Conservation (phyloP, 1,140 invertebrate genomes). For the Drosophila setifemur region DNA sequence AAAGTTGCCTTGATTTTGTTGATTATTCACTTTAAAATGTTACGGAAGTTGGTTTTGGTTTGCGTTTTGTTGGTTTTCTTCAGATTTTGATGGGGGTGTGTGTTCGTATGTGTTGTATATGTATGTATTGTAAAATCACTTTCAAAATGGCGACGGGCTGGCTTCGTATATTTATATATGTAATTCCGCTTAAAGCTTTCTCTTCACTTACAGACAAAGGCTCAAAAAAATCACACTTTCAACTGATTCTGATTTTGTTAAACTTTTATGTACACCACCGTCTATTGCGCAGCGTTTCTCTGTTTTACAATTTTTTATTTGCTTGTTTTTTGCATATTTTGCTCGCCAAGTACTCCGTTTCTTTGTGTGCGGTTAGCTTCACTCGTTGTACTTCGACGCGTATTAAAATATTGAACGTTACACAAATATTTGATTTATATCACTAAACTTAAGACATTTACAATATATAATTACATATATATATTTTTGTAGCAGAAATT, state of each 20-base stretch:
- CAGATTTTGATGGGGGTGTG: slow-evolving; percentile 43
- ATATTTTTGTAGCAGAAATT: slow-evolving; percentile 77
- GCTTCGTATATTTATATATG: slow-evolving; percentile 68
- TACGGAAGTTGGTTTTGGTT: slow-evolving; percentile 47
- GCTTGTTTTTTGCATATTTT: slow-evolving; percentile 23
- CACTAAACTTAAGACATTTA: slow-evolving; percentile 78
- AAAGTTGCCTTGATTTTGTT: slow-evolving; percentile 61
- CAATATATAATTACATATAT: slow-evolving; percentile 80
- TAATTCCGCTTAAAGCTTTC: slow-evolving; percentile 79
- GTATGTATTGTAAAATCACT: slow-evolving; percentile 72
- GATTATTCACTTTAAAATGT: slow-evolving; percentile 51
- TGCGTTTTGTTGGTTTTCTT: slow-evolving; percentile 31
- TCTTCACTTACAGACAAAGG: slow-evolving; percentile 75
- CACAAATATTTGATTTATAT: slow-evolving; percentile 77
- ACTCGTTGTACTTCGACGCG: slow-evolving; percentile 81
- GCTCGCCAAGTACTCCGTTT: slow-evolving; percentile 66
- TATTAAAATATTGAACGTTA: slow-evolving; percentile 78
- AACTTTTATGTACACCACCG: slow-evolving; percentile 61
- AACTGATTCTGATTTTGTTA: slow-evolving; percentile 71
- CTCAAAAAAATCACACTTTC: slow-evolving; percentile 78
- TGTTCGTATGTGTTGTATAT: slow-evolving; percentile 41
- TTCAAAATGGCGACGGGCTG: slow-evolving; percentile 78
- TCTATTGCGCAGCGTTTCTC: slow-evolving; percentile 61
- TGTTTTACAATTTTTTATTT: slow-evolving; percentile 34
- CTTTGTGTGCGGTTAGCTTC: slow-evolving; percentile 61